Percentiles rank a stretch among this genome's conserved stretches.
These are phyloP conservation scores for Acropora tenuis DNA, from an alignment of 64 coral and sea anemone species.

Conservation along the genomic window DNA sequence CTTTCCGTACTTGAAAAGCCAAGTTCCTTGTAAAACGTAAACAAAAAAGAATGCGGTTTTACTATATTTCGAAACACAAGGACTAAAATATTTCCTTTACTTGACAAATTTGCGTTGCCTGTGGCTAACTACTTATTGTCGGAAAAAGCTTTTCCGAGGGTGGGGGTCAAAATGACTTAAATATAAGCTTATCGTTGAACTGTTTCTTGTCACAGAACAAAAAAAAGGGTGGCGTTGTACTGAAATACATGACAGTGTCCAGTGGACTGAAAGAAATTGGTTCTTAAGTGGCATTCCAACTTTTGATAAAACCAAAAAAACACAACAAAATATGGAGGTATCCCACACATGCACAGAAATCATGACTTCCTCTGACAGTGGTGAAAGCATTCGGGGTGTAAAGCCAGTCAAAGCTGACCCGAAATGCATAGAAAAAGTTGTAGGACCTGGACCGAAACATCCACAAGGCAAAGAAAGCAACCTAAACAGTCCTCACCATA, in stretches of 20 bases:
- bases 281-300: not conserved
- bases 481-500: not conserved
- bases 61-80: not conserved
- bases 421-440: not conserved
- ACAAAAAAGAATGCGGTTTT: not conserved
- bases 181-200: not conserved
- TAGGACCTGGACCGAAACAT: not conserved
- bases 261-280: not conserved
- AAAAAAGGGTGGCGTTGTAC: not conserved
- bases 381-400: not conserved
- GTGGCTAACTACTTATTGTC: not conserved
- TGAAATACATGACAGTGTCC: not conserved
- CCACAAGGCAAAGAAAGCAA: conserved; percentile 6
- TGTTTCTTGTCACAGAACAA: not conserved
- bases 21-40: not conserved
- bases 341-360: too few species aligned
- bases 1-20: not conserved
- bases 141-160: not conserved
- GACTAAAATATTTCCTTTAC: not conserved
- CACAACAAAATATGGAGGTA: not conserved
- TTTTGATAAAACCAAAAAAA: not conserved
- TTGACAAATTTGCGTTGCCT: not conserved
- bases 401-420: not conserved
- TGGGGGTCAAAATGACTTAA: not conserved
- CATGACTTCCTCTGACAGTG: not conserved